Evolutionary conservation across 2,113 vertebrate species (phyloP).

Genomic region (Ibidorhyncha struthersii): DNA sequence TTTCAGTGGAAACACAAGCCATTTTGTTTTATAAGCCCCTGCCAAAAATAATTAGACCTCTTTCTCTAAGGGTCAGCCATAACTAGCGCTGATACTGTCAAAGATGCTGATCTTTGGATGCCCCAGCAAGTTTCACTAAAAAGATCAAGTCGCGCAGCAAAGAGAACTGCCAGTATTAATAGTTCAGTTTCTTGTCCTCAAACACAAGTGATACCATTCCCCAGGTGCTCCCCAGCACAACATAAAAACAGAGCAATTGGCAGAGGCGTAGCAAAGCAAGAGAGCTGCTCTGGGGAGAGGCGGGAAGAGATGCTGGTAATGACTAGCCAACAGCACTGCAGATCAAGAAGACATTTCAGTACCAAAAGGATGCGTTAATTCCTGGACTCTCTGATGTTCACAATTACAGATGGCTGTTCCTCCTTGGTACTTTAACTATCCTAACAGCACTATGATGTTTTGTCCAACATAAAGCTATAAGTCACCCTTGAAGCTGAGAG

Average conservation of each 20-base stretch:
- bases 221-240: background rate
- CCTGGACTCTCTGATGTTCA: background rate
- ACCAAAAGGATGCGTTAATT: background rate
- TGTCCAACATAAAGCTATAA: background rate
- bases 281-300: background rate
- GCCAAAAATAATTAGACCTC: background rate
- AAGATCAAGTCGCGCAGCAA: background rate
- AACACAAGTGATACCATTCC: background rate
- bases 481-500: background rate
- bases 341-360: background rate
- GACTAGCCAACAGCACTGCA: background rate
- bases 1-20: background rate
- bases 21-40: background rate
- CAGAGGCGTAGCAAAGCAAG: background rate
- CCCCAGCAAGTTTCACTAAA: background rate
- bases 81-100: background rate
- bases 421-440: background rate
- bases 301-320: background rate
- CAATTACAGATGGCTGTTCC: background rate
- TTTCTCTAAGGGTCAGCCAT: background rate
- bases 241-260: background rate
- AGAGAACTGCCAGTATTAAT: background rate
- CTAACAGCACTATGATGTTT: background rate
- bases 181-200: background rate
- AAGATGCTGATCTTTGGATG: background rate